phyloP scores from a whole-genome alignment of 2,888 invertebrate genomes.

The Xestia xanthographa region DNA sequence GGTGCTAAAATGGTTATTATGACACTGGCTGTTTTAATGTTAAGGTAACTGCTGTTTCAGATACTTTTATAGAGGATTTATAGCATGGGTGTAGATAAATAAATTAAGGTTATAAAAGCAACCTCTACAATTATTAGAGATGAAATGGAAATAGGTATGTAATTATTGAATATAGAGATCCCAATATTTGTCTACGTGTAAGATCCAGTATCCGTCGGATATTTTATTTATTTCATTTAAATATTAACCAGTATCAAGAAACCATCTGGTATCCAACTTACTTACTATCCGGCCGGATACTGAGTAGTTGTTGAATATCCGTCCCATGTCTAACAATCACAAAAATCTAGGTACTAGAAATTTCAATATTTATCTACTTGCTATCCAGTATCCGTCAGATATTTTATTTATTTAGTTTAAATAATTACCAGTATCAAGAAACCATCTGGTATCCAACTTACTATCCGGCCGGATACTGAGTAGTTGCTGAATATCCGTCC shows the following conservation, averaged over 20 bases:
- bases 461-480: conserved; percentile 4
- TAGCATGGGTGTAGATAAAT: too few species aligned
- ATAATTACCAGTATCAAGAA: neutral
- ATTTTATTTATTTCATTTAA: neutral
- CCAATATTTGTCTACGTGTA: neutral
- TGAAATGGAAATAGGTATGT: too few species aligned
- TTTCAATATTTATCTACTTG: neutral
- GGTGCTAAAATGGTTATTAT: too few species aligned
- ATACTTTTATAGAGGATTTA: too few species aligned
- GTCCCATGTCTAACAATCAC: neutral
- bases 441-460: neutral
- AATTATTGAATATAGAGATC: too few species aligned
- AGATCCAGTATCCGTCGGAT: neutral
- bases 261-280: neutral
- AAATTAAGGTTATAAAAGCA: neutral
- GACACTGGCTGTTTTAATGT: too few species aligned
- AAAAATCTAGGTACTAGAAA: conserved; percentile 1
- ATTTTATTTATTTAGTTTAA: neutral
- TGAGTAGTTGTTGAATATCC: neutral
- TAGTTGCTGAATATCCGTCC: neutral
- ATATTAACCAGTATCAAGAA: neutral
- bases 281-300: conserved; percentile 6
- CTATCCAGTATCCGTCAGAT: neutral
- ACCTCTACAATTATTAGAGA: neutral
- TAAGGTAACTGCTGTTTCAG: too few species aligned